Evolutionary conservation across 2,888 invertebrate genomes (phyloP), one percentile per base, ranked within the genome.

Genomic region (Netelia inedita): DNA sequence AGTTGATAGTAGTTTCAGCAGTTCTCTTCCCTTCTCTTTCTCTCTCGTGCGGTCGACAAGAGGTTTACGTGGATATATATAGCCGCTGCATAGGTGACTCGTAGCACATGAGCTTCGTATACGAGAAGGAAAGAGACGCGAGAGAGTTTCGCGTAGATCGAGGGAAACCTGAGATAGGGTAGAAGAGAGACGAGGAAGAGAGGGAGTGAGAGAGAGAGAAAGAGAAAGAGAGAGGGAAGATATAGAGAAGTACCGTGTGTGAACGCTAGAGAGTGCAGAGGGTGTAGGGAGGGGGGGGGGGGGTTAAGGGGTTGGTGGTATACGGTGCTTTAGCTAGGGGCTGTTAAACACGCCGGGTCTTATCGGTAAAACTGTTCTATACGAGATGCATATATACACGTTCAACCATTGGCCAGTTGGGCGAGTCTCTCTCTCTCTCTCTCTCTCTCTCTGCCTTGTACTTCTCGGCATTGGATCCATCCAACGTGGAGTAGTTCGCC

Each of bases 321-420:
- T 43, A 66, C 72, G 86, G 89, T 91, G 89, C 91, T 92, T 91
- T 91, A 91, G 91, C 92, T 90, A 80, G 91, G 89, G 92, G 92
- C 92, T 92, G 92, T 93, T 92, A 92, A 92, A 91, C 92, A 92
- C 91, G 91, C 87, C 85, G 89, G 85, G 92, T 92, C 92, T 92
- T 92, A 92, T 93, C 92, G 92, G 92, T 91, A 92, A 92, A 92
- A 92, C 92, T 92, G 91, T 90, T 91, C 91, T 90, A 89, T 91
- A 91, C 90, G 90, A 90, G 89, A 89, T 87, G 89, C 89, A 83
- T 89, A 89, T 87, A 90, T 89, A 81, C 41, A 57, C 73, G 90
- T 89, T 84, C 87, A 89, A 88, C 90, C 89, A 91, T 90, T 91
- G 90, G 90, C 87, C 85, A 85, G 83, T 79, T 78, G 68, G 68